Evolutionary conservation across 2,797 vertebrate species (phyloP), one percentile per base, ranked within the genome.

Genomic region (Bradypus variegatus): DNA sequence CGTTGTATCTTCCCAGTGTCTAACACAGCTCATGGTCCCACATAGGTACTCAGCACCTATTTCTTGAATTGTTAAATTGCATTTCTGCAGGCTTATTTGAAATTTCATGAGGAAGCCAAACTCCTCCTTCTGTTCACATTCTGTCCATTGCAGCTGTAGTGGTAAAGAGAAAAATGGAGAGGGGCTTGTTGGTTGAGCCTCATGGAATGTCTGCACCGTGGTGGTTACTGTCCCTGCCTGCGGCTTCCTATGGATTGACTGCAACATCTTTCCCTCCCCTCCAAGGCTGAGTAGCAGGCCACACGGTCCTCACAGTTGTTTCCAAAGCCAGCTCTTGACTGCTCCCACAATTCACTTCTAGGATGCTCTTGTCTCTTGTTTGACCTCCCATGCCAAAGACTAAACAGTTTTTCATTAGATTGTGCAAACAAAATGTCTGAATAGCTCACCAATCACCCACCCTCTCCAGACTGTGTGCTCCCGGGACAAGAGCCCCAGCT

Each of bases 341-440:
- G n/a, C n/a, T 65, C 48, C 23, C 5, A 69, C 83, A 76, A 33
- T 36, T 72, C 73, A 29, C 67, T 90, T 55, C 76, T 2, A 4
- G 38, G 53, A 76, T 73, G 65, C 16, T 70, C 72, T 55, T 45
- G 23, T 69, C 55, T 94, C 75, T 11, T 73, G 12, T 64, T 78
- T 45, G 15, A 48, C 72, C 72, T 90, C 64, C 10, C 2, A 21
- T 41, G 69, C 79, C 70, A 67, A 62, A 62, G n/a, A 80, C 58
- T 60, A 53, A 83, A 87, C 53, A 87, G 31, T 18, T 77, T 82
- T 79, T 86, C 82, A 75, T 70, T 60, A 76, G 41, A 88, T 80
- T 31, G 55, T 58, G 15, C 64, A 75, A 45, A 88, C 88, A 67
- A 58, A 2, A 33, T 1, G 33, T 48, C 41, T 86, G 75, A 70